phyloP scores from a whole-genome alignment of 30 jellyfish, hydroid and myxozoan genomes.

The Mastigias papua region DNA sequence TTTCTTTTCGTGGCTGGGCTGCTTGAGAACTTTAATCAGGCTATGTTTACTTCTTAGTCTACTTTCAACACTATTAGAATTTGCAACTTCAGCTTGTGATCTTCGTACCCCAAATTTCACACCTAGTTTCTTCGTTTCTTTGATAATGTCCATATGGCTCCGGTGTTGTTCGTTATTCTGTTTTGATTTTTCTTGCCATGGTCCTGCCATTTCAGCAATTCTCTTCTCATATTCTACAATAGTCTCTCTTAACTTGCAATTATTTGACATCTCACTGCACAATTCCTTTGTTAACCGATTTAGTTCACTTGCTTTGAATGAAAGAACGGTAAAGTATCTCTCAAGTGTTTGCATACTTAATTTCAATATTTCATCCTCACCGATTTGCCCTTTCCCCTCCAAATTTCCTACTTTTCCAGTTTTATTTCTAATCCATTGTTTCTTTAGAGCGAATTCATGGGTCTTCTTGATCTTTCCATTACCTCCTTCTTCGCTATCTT shows the following conservation, averaged over 20 bases:
- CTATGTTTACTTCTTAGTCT: not conserved
- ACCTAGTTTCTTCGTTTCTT: not conserved
- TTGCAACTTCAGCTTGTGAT: not conserved
- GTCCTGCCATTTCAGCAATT: not conserved
- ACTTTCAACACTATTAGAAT: too few species aligned
- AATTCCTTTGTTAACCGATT: not conserved
- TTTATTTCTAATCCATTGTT: slow-evolving; percentile 5
- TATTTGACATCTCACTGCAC: not conserved
- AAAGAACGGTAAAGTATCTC: not conserved
- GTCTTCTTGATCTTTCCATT: not conserved
- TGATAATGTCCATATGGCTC: not conserved
- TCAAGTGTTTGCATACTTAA: slow-evolving; percentile 17
- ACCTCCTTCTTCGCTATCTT: not conserved
- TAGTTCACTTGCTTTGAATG: not conserved
- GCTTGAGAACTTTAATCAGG: not conserved
- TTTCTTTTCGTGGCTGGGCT: not conserved
- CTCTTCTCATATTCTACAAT: not conserved
- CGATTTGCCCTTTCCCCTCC: slow-evolving; percentile 1
- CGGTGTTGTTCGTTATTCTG: not conserved
- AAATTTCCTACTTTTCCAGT: not conserved
- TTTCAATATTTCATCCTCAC: slow-evolving; percentile 31
- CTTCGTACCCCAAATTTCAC: not conserved
- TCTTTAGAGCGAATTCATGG: not conserved
- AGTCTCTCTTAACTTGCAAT: not conserved
- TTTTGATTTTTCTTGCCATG: not conserved